Evolutionary conservation across 1,140 invertebrate genomes (phyloP).

Genomic region (Hyles vespertilio): DNA sequence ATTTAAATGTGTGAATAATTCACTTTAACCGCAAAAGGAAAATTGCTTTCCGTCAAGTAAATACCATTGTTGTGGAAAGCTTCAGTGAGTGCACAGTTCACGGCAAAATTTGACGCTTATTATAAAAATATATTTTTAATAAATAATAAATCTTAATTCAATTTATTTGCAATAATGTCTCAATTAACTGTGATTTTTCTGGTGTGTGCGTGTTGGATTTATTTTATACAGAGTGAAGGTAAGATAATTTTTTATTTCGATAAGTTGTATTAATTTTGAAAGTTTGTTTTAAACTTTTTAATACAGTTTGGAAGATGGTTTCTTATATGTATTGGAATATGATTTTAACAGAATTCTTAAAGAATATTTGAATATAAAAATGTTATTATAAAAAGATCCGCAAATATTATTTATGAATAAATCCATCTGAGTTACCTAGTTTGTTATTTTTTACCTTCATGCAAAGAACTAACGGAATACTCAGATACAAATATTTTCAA

Average conservation of each 20-base stretch:
- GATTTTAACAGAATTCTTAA: neutral
- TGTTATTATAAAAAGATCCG: no score
- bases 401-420: no score
- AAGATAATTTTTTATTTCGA: constrained; percentile 8
- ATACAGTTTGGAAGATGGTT: no score
- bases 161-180: constrained; percentile 16
- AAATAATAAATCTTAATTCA: constrained; percentile 2
- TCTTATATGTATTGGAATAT: neutral
- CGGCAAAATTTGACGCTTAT: neutral
- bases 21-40: constrained; percentile 10
- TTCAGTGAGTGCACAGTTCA: neutral
- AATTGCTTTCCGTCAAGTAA: neutral
- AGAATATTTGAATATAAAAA: no score
- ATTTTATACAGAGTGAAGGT: constrained; percentile 29
- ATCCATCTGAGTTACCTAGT: no score
- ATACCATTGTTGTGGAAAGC: neutral
- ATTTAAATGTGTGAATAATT: constrained; percentile 10
- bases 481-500: neutral
- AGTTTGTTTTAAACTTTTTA: no score
- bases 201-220: constrained; percentile 24
- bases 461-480: no score
- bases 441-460: no score
- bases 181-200: constrained; percentile 19
- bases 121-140: no score
- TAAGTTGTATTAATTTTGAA: no score